A percentile compares a stretch with the other conserved stretches of the same genome.
Conservation (phyloP, 2,888 invertebrate genomes). For the Trachelus iudaicus region DNA sequence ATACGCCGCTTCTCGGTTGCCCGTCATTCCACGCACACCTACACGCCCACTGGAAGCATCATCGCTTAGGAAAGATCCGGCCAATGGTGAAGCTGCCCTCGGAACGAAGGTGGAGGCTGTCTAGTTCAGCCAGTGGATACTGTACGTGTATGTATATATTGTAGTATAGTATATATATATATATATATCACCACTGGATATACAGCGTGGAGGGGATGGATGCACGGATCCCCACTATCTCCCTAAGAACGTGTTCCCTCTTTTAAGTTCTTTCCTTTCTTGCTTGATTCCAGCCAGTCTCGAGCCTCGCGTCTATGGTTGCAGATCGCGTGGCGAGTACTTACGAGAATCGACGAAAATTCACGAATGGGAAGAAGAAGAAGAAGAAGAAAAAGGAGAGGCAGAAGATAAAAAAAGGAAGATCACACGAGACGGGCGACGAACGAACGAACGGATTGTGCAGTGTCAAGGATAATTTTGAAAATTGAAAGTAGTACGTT, state of each 20-base stretch:
- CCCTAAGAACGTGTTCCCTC: background rate
- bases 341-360: constrained; percentile 22
- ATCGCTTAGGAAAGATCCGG: background rate
- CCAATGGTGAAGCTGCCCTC: background rate
- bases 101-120: background rate
- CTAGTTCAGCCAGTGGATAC: background rate
- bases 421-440: background rate
- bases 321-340: constrained; percentile 30
- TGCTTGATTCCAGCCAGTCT: constrained; percentile 43
- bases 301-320: constrained; percentile 57
- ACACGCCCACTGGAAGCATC: background rate
- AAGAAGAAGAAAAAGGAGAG: constrained; percentile 34
- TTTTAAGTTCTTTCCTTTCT: background rate
- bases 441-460: background rate
- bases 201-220: background rate
- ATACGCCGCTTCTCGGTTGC: background rate
- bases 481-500: background rate
- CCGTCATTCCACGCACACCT: background rate
- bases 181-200: background rate
- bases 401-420: background rate
- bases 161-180: background rate
- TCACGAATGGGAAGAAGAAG: constrained; percentile 22
- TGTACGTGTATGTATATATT: background rate
- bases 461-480: background rate
- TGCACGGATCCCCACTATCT: background rate